Evolutionary conservation across 2,113 vertebrate species (phyloP).

Genomic region (Calonectris borealis): DNA sequence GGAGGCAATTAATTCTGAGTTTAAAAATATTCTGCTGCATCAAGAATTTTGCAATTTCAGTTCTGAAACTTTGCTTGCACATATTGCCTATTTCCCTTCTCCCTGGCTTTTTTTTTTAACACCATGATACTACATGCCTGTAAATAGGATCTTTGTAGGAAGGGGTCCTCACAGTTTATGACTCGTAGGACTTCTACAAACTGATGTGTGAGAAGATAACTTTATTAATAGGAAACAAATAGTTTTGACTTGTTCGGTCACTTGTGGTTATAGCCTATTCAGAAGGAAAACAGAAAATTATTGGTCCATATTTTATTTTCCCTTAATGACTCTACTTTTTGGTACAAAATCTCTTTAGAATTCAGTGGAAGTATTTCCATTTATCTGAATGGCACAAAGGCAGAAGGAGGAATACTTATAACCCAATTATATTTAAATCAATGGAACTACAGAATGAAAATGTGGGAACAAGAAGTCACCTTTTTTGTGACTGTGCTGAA

Average conservation of each 20-base stretch:
- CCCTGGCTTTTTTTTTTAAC: rapidly evolving
- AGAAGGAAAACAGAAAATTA: neutral
- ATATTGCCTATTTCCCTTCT: neutral
- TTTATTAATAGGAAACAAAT: neutral
- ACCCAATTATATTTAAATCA: neutral
- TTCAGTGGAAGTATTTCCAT: neutral
- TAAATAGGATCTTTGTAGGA: neutral
- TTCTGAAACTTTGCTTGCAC: neutral
- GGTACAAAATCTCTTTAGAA: neutral
- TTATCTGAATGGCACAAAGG: neutral
- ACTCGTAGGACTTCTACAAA: neutral
- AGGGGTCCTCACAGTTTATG: neutral
- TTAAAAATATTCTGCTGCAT: neutral
- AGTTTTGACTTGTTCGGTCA: neutral
- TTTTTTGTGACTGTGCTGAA: neutral
- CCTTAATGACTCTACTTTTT: neutral
- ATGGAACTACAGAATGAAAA: neutral
- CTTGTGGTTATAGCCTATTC: neutral
- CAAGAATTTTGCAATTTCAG: neutral
- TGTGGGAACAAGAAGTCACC: neutral
- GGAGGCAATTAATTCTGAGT: neutral
- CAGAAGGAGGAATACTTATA: neutral
- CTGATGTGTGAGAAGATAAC: neutral
- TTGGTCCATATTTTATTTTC: neutral
- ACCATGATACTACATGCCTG: neutral